Evolutionary conservation across 2,888 invertebrate genomes (phyloP), one percentile per base, ranked within the genome.

Genomic region (Ecliptopera silaceata): DNA sequence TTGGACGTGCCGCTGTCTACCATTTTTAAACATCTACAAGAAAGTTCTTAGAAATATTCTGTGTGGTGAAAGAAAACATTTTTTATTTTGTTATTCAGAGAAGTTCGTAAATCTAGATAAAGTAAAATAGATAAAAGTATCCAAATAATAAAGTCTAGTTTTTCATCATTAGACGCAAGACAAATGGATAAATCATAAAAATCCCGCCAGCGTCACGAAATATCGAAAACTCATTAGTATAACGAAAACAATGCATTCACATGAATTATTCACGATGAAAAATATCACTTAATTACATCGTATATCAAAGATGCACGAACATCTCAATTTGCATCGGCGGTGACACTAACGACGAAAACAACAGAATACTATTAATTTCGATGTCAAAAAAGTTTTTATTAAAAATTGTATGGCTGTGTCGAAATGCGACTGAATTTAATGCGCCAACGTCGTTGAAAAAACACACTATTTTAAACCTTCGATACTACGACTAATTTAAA

Each of bases 331-430:
- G 86, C 88, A 86, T 87, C 77, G 82, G 84, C 77, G 71, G 77
- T 75, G 85, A 85, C 85, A 84, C 82, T 86, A 87, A 88, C 84
- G 87, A 88, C 77, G 78, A 84, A 86, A 86, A 88, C 83, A 86
- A 83, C 84, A 69, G 79, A 84, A 72, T 84, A 82, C 84, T 84
- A 88, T 87, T 79, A 84, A 88, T 86, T 83, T 79, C 70, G 71
- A 74, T 83, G 82, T 82, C 82, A 76, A 80, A 78, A 77, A 81
- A 78, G 77, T 76, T 72, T 73, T 72, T 72, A 77, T 82, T 82
- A 78, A 79, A 75, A 82, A 79, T 72, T 49, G 44, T 31, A 50
- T 45, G n/a, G 66, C 70, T 77, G 74, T 72, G 65, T 70, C 72
- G 71, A 69, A 74, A 72, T 60, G 41, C 34, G 47, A 34, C 11